Evolutionary conservation across 2,888 invertebrate species (phyloP).

Genomic region (Schrankia costaestrigalis): DNA sequence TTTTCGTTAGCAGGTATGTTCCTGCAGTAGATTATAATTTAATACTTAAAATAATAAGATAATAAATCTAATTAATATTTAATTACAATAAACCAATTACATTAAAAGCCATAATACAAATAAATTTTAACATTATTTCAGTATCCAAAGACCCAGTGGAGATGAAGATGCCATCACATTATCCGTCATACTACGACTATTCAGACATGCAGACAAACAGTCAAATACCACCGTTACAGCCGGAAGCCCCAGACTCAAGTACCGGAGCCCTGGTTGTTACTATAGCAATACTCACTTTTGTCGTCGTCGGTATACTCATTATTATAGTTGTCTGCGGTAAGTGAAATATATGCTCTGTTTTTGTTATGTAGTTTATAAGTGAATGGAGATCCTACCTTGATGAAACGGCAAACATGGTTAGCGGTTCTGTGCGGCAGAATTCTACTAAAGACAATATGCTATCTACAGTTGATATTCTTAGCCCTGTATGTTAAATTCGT

Average conservation of each 20-base stretch:
- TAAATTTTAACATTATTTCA: conserved; percentile 28
- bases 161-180: conserved; percentile 59
- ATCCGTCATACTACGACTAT: conserved; percentile 66
- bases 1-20: too few relatives aligned
- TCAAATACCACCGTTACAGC: conserved; percentile 38
- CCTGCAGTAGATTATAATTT: too few relatives aligned
- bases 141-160: conserved; percentile 53
- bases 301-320: conserved; percentile 35
- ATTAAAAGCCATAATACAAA: background rate
- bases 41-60: too few relatives aligned
- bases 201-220: conserved; percentile 42
- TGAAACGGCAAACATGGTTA: too few relatives aligned
- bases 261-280: conserved; percentile 43
- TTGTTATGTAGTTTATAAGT: too few relatives aligned
- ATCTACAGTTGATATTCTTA: too few relatives aligned
- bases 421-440: too few relatives aligned
- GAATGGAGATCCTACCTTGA: too few relatives aligned
- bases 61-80: too few relatives aligned
- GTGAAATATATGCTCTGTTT: conserved; percentile 13
- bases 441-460: too few relatives aligned
- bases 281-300: conserved; percentile 34
- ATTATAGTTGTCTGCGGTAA: conserved; percentile 44
- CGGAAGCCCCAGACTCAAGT: conserved; percentile 40
- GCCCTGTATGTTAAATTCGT: too few relatives aligned
- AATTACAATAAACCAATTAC: background rate